Evolutionary conservation across 37 sponge, comb jelly and placozoan genomes (phyloP), one percentile per base, ranked within the genome.

Genomic region (Axinella damicornis): DNA sequence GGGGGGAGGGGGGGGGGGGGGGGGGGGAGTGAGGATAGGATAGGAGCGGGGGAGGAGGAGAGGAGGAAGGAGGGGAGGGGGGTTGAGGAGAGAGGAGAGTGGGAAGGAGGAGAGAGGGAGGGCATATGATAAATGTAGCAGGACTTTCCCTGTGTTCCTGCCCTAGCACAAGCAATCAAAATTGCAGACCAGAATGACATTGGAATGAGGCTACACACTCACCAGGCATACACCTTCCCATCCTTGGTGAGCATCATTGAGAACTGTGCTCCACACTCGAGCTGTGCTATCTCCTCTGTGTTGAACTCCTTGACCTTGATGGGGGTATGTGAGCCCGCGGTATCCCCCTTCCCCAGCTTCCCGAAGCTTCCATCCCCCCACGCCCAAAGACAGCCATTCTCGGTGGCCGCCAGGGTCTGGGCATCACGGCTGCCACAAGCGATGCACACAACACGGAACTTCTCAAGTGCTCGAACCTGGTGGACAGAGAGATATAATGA

Each of bases 351-450:
- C 5, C 98, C 98, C 46, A 98, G 85, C 64, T 98, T 98, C 18
- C 98, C 98, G 67, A 70, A 91, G 76, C 65, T 75, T 0, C 90
- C 89, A 57, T 98, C 98, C 14, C 98, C 98, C 98, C 98, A 98
- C 0, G 85, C 72, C 92, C 94, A 98, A 53, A 98, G 81, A 12
- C 17, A 12, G 0, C 90, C 92, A 38, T 88, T 86, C 57, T 98
- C 96, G 34, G 94, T 95, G 69, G 87, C 83, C 16, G 94, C 96
- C 25, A 98, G 71, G 2, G 96, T 98, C 64, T 98, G 98, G 28
- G 94, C 92, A 46, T 90, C 83, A 69, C 97, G 84, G 54, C 89
- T 72, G 0, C 98, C 96, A 87, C 98, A 98, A 0, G 96, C 96
- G 31, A 98, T 79, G 21, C 61, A 46, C 15, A 75, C 69, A 25